phyloP scores from a whole-genome alignment of 53 echinoderm and acorn worm genomes.

The Holothuria leucospilota region DNA sequence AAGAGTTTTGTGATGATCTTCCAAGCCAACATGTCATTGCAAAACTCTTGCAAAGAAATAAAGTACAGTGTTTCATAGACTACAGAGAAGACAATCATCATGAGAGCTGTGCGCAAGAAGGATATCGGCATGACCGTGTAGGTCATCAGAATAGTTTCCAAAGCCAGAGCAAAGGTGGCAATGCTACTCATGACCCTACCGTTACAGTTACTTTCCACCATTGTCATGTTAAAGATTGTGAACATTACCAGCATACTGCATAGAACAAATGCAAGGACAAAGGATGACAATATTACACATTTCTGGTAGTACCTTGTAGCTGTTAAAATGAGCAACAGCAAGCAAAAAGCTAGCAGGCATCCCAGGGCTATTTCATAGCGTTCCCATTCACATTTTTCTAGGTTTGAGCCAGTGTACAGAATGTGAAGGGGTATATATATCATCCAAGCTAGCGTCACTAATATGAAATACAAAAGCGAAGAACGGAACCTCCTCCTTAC shows the following conservation, averaged over 20 bases:
- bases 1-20: constrained; percentile 84
- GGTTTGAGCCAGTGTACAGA: neutral
- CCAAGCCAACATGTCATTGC: constrained; percentile 51
- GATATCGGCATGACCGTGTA: constrained; percentile 97
- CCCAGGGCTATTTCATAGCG: constrained; percentile 76
- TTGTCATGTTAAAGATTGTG: constrained; percentile 62
- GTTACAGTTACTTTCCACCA: neutral
- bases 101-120: constrained; percentile 71
- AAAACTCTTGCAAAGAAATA: constrained; percentile 36
- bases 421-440: constrained; percentile 75
- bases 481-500: constrained; percentile 84
- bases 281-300: constrained; percentile 66
- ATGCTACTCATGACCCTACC: constrained; percentile 79
- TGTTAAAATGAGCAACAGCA: constrained; percentile 77
- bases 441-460: constrained; percentile 86
- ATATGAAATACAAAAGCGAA: constrained; percentile 81
- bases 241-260: constrained; percentile 80
- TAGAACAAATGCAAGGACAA: constrained; percentile 71
- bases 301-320: constrained; percentile 71
- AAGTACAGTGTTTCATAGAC: constrained; percentile 91
- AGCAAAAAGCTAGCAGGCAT: constrained; percentile 70
- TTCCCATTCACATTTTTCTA: constrained; percentile 54
- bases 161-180: constrained; percentile 87
- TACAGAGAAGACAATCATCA: constrained; percentile 81
- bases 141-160: constrained; percentile 95